Evolutionary conservation across 1,140 invertebrate species (phyloP).

Genomic region (Musca domestica): DNA sequence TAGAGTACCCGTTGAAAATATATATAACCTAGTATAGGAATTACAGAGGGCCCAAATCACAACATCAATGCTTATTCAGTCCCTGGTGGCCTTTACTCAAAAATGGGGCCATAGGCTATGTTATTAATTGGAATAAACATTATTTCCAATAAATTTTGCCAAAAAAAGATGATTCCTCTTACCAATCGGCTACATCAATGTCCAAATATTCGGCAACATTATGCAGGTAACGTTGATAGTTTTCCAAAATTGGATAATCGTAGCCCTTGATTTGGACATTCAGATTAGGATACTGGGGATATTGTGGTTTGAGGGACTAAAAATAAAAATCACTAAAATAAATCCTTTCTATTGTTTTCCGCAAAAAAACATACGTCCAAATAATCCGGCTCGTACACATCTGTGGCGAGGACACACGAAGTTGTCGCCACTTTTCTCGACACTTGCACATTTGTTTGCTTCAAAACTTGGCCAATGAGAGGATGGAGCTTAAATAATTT

Average conservation of each 20-base stretch:
- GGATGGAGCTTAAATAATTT: conserved; percentile 12
- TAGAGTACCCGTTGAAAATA: no score
- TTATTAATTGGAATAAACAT: no score
- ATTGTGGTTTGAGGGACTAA: conserved; percentile 64
- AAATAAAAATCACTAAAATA: conserved; percentile 24
- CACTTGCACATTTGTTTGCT: background rate
- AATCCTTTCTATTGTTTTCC: background rate
- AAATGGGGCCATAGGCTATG: no score
- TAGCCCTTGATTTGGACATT: conserved; percentile 81
- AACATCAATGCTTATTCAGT: no score
- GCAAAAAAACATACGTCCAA: conserved; percentile 53
- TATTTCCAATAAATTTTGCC: no score
- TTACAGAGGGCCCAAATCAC: no score
- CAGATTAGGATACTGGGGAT: conserved; percentile 70
- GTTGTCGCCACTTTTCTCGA: background rate
- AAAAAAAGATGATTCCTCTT: no score
- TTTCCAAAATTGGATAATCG: conserved; percentile 77
- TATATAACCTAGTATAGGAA: no score
- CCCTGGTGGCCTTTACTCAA: no score
- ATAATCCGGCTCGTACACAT: conserved; percentile 60
- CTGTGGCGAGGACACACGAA: conserved; percentile 24
- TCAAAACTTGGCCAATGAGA: background rate
- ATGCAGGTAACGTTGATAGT: conserved; percentile 74
- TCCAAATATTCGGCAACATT: conserved; percentile 70
- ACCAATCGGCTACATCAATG: conserved; percentile 75